Percentiles rank a stretch among this genome's conserved stretches.
phyloP scores from a whole-genome alignment of 2,888 invertebrate genomes.

The Drosophila anceps region DNA sequence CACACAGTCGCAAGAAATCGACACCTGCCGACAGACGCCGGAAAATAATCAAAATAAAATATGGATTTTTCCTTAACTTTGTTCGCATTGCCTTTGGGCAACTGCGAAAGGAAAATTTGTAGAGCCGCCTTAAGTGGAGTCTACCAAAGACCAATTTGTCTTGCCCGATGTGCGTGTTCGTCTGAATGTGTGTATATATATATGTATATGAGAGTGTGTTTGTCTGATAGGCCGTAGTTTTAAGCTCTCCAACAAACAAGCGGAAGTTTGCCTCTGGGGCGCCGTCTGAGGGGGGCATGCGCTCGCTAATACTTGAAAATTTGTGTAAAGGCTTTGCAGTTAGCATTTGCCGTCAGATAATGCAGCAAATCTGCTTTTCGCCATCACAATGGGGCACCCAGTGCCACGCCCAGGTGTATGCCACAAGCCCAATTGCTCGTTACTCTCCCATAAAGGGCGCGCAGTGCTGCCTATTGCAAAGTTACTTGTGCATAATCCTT shows the following conservation, averaged over 20 bases:
- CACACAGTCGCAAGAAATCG: constrained; percentile 58
- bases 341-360: constrained; percentile 57
- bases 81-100: constrained; percentile 28
- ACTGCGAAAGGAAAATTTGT: constrained; percentile 33
- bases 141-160: constrained; percentile 81
- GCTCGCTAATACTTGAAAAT: constrained; percentile 73
- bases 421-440: constrained; percentile 23
- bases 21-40: constrained; percentile 73
- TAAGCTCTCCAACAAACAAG: constrained; percentile 73
- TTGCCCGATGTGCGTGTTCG: constrained; percentile 46
- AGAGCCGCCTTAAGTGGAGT: constrained; percentile 60
- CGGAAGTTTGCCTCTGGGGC: constrained; percentile 63
- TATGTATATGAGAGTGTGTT: constrained; percentile 22
- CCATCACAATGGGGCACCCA: constrained; percentile 26
- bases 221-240: constrained; percentile 59
- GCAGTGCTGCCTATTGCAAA: not conserved
- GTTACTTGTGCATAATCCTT: constrained; percentile 24
- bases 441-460: constrained; percentile 8
- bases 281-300: not conserved
- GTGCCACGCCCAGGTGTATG: constrained; percentile 29
- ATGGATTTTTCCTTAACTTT: constrained; percentile 71
- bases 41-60: constrained; percentile 80
- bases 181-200: constrained; percentile 1
- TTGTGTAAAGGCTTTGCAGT: constrained; percentile 65
- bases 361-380: constrained; percentile 62